Percentiles rank a stretch among this genome's conserved stretches.
Evolutionary conservation across 1,140 invertebrate genomes (phyloP).

Genomic region (Antheraea pernyi): DNA sequence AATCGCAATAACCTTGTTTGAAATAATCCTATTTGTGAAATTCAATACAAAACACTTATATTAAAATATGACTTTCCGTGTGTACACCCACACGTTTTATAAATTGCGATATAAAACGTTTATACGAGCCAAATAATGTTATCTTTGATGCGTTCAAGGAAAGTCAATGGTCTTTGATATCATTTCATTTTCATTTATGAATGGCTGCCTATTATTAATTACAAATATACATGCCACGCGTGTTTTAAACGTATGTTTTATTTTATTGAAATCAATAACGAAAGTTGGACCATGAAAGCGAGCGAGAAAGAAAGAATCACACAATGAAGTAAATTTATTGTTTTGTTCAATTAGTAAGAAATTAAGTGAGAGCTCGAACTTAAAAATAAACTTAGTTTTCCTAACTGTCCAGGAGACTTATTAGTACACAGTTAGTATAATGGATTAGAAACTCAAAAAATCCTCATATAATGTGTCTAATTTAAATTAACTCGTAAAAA

Average conservation of each 20-base stretch:
- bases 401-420: background rate
- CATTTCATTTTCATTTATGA: background rate
- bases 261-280: too few relatives aligned
- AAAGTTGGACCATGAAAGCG: too few relatives aligned
- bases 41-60: background rate
- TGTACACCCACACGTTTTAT: background rate
- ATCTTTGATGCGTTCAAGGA: background rate
- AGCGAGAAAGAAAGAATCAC: too few relatives aligned
- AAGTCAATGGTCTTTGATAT: slow-evolving; percentile 5
- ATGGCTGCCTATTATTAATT: background rate
- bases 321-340: too few relatives aligned
- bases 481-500: background rate
- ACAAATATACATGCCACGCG: background rate
- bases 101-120: background rate
- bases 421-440: too few relatives aligned
- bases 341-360: too few relatives aligned
- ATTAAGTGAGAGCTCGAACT: too few relatives aligned
- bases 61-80: background rate
- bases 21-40: background rate
- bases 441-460: too few relatives aligned
- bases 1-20: background rate
- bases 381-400: background rate
- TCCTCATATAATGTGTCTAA: too few relatives aligned
- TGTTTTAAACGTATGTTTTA: too few relatives aligned
- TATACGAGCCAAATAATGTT: background rate